Evolutionary conservation across 1,140 invertebrate species (phyloP).

Genomic region (Bombus waltoni): DNA sequence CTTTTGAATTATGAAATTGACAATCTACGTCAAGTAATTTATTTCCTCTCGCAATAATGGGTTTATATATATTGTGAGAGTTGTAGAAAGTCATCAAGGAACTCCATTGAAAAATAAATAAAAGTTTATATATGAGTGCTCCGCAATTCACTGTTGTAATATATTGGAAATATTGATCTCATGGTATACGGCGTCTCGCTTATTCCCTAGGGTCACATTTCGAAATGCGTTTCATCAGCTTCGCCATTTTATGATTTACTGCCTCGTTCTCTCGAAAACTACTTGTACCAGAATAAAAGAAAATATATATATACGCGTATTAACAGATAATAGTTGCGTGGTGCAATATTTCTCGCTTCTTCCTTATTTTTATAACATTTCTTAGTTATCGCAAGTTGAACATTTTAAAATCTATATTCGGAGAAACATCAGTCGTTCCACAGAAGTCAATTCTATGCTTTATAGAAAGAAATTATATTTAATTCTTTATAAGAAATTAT

Average conservation of each 20-base stretch:
- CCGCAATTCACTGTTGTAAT: slow-evolving; percentile 39
- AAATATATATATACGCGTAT: slow-evolving; percentile 12
- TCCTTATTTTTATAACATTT: neutral
- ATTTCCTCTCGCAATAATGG: neutral
- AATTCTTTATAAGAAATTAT: too few relatives aligned
- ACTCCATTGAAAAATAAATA: neutral
- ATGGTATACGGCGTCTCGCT: slow-evolving; percentile 26
- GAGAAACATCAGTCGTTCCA: neutral
- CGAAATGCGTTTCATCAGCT: slow-evolving; percentile 65
- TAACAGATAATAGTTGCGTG: neutral
- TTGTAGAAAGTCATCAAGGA: neutral
- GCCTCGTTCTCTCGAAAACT: slow-evolving; percentile 38
- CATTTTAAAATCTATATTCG: neutral
- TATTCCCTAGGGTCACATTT: slow-evolving; percentile 63
- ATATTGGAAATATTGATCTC: slow-evolving; percentile 57
- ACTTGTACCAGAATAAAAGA: slow-evolving; percentile 31
- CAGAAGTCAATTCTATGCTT: neutral
- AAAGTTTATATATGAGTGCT: slow-evolving; percentile 33
- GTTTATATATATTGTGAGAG: neutral
- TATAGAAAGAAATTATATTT: neutral
- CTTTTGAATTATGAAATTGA: too few relatives aligned
- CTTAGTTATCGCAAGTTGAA: neutral
- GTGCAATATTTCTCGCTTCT: neutral
- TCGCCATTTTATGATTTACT: slow-evolving; percentile 63
- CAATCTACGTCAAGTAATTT: too few relatives aligned